phyloP scores from a whole-genome alignment of 2,888 invertebrate genomes.

The Apotomis betuletana region DNA sequence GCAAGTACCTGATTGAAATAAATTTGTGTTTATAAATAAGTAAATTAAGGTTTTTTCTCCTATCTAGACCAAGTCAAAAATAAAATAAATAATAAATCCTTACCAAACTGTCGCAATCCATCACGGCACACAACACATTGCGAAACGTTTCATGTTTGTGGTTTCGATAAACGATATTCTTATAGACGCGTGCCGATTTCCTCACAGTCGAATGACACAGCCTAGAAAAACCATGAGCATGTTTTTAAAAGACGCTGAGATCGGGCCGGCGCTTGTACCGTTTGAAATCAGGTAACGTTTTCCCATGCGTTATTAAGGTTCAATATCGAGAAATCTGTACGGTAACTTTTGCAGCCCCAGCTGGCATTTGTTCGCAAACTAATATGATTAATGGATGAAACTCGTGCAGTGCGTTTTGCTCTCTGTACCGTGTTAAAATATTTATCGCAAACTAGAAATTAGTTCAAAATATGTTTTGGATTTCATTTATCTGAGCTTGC shows the following conservation, averaged over 20 bases:
- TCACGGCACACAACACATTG: slow-evolving; percentile 12
- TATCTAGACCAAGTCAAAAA: no score
- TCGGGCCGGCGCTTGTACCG: not conserved
- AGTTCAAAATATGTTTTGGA: not conserved
- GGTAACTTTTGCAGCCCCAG: slow-evolving; percentile 57
- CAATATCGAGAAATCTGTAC: slow-evolving; percentile 55
- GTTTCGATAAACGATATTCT: not conserved
- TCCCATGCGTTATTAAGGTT: slow-evolving; percentile 48
- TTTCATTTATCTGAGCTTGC: no score
- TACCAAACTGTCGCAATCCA: slow-evolving; percentile 5
- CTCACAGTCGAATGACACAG: slow-evolving; percentile 1
- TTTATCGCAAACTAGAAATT: slow-evolving; percentile 50
- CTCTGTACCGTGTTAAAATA: slow-evolving; percentile 56
- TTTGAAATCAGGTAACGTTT: slow-evolving; percentile 45
- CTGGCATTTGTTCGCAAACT: slow-evolving; percentile 67
- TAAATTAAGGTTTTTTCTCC: no score
- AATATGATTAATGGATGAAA: slow-evolving; percentile 68
- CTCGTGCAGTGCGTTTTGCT: slow-evolving; percentile 62
- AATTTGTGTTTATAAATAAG: no score
- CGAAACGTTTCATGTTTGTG: slow-evolving; percentile 36
- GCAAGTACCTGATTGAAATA: no score
- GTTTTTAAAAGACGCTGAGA: not conserved
- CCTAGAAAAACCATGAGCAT: not conserved
- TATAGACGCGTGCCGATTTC: not conserved
- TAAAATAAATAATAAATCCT: not conserved